A percentile compares a stretch with the other conserved stretches of the same genome.
Conservation (phyloP, 2,888 invertebrate genomes). For the Andrena dorsata region DNA sequence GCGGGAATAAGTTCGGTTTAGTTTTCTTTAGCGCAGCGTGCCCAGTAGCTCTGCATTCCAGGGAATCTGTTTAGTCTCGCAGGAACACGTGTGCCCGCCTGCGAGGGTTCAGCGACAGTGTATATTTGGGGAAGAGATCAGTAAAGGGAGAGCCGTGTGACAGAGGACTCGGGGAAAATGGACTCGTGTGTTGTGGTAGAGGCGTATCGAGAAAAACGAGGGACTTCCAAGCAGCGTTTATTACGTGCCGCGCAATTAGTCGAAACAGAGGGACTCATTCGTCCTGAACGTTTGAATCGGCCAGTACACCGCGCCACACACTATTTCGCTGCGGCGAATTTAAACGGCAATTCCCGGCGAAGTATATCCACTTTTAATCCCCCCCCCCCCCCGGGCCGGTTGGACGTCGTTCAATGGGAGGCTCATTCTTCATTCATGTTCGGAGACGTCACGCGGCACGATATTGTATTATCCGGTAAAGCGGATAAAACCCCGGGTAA, state of each 20-base stretch:
- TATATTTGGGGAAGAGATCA: slow-evolving; percentile 9
- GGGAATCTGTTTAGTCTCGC: slow-evolving; percentile 11
- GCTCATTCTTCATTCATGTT: slow-evolving; percentile 1
- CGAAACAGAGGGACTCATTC: background rate
- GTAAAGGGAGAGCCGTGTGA: slow-evolving; percentile 13
- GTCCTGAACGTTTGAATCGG: background rate
- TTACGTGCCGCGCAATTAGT: background rate
- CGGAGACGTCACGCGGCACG: background rate
- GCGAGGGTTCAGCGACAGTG: background rate
- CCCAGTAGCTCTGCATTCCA: background rate
- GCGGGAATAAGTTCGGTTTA: background rate
- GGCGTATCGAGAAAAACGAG: background rate
- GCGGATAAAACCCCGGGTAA: background rate
- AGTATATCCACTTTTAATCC: slow-evolving; percentile 1
- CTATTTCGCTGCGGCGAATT: background rate
- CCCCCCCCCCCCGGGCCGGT: too few relatives aligned
- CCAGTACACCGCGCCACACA: background rate
- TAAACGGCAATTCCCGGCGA: slow-evolving; percentile 4
- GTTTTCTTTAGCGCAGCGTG: background rate
- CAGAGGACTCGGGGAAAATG: background rate
- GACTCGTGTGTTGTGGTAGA: background rate
- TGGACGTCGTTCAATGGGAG: background rate
- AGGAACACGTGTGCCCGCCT: slow-evolving; percentile 9
- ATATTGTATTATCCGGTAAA: slow-evolving; percentile 30
- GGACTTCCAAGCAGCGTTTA: background rate